Percentiles rank a stretch among this genome's conserved stretches.
phyloP scores from a whole-genome alignment of 2,888 invertebrate species.

The Gymnoscelis rufifasciata region DNA sequence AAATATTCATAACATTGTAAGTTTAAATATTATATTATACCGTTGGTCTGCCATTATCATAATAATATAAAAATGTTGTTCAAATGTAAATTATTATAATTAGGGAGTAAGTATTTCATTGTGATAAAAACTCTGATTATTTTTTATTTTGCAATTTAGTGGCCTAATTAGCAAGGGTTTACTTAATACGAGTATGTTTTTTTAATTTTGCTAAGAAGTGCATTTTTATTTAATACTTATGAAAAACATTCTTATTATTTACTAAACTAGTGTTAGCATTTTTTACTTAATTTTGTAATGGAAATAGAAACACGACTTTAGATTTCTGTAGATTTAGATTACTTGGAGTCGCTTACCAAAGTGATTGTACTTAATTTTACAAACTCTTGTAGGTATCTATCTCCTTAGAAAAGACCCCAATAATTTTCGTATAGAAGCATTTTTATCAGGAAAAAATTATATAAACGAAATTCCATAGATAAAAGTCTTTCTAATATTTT shows the following conservation, averaged over 20 bases:
- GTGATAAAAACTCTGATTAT: constrained; percentile 34
- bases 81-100: constrained; percentile 41
- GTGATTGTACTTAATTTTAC: neutral
- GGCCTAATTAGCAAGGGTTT: constrained; percentile 9
- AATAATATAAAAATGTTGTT: constrained; percentile 38
- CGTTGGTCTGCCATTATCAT: constrained; percentile 18
- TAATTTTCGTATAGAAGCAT: too few species aligned
- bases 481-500: neutral
- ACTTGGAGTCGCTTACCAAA: constrained; percentile 17
- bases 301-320: constrained; percentile 6
- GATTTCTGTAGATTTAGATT: constrained; percentile 16
- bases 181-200: neutral
- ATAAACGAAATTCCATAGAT: neutral
- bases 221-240: neutral
- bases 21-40: constrained; percentile 1
- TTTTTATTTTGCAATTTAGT: constrained; percentile 13
- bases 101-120: constrained; percentile 32
- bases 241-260: neutral
- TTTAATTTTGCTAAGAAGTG: neutral
- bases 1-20: neutral
- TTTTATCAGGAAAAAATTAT: constrained; percentile 3
- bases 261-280: constrained; percentile 13
- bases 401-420: too few species aligned
- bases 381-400: too few species aligned
- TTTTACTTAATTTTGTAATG: constrained; percentile 13